Percentiles rank a stretch among this genome's conserved stretches.
phyloP scores from a whole-genome alignment of 1,140 invertebrate species.

The Daktulosphaira vitifoliae region DNA sequence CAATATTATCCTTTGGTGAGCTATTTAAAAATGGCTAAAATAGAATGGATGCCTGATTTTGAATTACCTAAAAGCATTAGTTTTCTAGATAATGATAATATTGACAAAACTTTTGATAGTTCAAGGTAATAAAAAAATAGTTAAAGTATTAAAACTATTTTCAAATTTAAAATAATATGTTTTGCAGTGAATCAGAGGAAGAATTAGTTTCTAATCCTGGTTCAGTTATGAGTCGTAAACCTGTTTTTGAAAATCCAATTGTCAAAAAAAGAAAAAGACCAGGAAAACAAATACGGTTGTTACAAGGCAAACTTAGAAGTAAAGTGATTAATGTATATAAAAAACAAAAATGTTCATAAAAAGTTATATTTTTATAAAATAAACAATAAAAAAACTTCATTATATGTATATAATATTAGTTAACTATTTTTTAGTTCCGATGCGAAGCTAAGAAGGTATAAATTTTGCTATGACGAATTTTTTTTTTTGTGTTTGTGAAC shows the following conservation, averaged over 20 bases:
- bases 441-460: too few species aligned
- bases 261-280: constrained; percentile 12
- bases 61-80: neutral
- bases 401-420: too few species aligned
- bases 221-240: constrained; percentile 17
- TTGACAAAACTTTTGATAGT: constrained; percentile 10
- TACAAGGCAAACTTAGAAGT: neutral
- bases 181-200: neutral
- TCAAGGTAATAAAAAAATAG: neutral
- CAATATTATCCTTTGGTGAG: neutral
- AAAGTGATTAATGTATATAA: neutral
- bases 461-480: too few species aligned
- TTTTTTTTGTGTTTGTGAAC: too few species aligned
- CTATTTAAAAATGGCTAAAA: neutral
- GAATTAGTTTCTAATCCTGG: neutral
- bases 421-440: too few species aligned
- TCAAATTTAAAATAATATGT: neutral
- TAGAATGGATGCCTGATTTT: neutral
- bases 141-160: neutral
- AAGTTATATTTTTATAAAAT: too few species aligned
- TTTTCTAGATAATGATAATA: neutral
- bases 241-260: neutral
- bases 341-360: too few species aligned
- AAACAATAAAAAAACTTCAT: too few species aligned
- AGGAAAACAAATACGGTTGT: constrained; percentile 7